Percentiles rank a stretch among this genome's conserved stretches.
These are phyloP conservation scores for Amphiprion ocellaris DNA, from an alignment of 2,113 vertebrate species.

Conservation along the genomic window DNA sequence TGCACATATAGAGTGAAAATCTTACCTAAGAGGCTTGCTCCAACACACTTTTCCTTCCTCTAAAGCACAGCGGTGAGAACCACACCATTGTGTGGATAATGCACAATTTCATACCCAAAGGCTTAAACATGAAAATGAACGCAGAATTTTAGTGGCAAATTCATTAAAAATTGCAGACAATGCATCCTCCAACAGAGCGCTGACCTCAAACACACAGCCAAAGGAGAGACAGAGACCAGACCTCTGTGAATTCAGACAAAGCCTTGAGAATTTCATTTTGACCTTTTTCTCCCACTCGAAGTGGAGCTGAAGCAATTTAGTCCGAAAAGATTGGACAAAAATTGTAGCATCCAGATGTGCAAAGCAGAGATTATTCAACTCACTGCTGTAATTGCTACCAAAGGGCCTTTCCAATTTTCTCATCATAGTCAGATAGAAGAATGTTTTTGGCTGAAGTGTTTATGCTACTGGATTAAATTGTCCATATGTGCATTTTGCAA, in stretches of 20 bases:
- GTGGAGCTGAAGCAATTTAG: slow-evolving; percentile 58
- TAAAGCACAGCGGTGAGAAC: not conserved
- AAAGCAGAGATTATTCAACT: slow-evolving; percentile 44
- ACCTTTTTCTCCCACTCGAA: slow-evolving; percentile 38
- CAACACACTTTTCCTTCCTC: not conserved
- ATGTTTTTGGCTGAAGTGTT: slow-evolving; percentile 35
- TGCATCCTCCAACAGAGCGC: slow-evolving; percentile 31
- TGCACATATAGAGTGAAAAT: not conserved
- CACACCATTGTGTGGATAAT: not conserved
- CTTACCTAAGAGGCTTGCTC: not conserved
- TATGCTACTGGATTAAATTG: slow-evolving; percentile 48
- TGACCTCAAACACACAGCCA: slow-evolving; percentile 40
- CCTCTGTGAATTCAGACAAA: slow-evolving; percentile 40
- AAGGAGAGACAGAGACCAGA: slow-evolving; percentile 35
- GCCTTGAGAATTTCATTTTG: slow-evolving; percentile 56
- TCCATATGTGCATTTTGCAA: not conserved
- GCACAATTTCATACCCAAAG: not conserved
- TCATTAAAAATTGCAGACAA: slow-evolving; percentile 16
- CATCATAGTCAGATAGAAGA: slow-evolving; percentile 56
- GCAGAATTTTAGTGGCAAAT: slow-evolving; percentile 1
- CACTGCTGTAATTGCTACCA: slow-evolving; percentile 60
- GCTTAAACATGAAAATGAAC: slow-evolving; percentile 8
- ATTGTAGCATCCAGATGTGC: slow-evolving; percentile 71
- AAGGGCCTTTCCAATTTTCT: slow-evolving; percentile 60
- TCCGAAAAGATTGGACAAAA: slow-evolving; percentile 44